phyloP scores from a whole-genome alignment of 2,888 invertebrate species.

The Cephus pygmeus region DNA sequence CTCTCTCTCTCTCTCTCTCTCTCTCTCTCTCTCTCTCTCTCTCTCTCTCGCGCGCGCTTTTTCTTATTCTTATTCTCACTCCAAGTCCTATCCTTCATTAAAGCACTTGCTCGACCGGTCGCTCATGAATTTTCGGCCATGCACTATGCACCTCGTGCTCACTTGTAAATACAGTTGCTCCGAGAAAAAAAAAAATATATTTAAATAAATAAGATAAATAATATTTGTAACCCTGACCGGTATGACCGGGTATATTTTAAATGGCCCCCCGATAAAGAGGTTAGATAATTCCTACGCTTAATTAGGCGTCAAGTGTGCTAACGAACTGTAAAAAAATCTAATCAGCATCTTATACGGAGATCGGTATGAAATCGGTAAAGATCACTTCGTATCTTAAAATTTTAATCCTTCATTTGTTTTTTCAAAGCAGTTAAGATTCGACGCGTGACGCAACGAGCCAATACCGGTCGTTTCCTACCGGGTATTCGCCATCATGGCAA shows the following conservation, averaged over 20 bases:
- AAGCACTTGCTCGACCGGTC: background rate
- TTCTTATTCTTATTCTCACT: background rate
- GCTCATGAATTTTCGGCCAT: background rate
- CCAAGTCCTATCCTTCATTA: background rate
- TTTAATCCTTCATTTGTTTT: background rate
- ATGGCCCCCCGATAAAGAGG: background rate
- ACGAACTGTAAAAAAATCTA: background rate
- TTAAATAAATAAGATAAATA: background rate
- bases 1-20: background rate
- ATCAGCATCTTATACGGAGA: background rate
- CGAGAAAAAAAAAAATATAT: background rate
- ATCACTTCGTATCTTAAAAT: background rate
- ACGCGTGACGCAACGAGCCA: conserved; percentile 1
- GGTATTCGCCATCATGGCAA: background rate
- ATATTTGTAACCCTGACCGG: background rate
- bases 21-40: no score
- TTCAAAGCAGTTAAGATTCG: background rate
- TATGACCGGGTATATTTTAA: background rate
- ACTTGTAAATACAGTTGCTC: background rate
- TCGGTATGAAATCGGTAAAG: background rate
- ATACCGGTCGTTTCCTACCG: conserved; percentile 3
- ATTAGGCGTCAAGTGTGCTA: background rate
- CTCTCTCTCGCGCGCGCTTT: conserved; percentile 7
- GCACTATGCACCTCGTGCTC: background rate
- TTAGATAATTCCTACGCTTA: background rate